Base-by-base conservation (phyloP, 2,113 vertebrate species). In the Vicugna pacos region DNA sequence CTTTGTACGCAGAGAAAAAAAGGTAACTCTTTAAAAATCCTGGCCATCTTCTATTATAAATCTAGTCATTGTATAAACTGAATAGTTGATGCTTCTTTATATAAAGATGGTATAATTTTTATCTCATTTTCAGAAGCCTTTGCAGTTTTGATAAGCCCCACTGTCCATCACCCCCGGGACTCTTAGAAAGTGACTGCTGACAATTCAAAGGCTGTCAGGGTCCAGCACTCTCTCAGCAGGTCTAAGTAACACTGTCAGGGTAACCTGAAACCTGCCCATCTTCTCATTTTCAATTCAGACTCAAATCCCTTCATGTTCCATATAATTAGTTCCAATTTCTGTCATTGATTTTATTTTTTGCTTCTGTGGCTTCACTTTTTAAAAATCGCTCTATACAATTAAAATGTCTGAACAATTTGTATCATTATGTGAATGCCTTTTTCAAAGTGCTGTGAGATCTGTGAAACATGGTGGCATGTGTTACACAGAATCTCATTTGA, bases 401-500 rank as follows among this genome's bases (percentile, higher is more conserved):
- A 69, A 95, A 90, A 91, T 76, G 32, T 83, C 20, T 83, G 54
- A 90, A 91, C 9, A 79, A 62, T 38, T 62, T n/a, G 93, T 92
- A 72, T 79, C 76, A 96, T 69, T 30, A 80, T 79, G 76, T 82
- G 73, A 69, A 82, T 89, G 16, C 80, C 38, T 82, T 83, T 85
- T 92, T 85, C 83, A 94, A 86, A 65, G 56, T 76, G 64, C 38
- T 54, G 6, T 65, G 42, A 90, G 16, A 72, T 89, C 69, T 82
- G 20, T 79, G 50, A 89, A 93, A 96, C 87, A 83, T 17, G 17
- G 88, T 72, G 65, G 30, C 85, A 89, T 22, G 8, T 79, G 65
- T 87, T 54, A 87, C 60, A 85, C 83, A 46, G 76, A 96, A 64
- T 79, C 69, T n/a, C 4, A 85, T 90, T 91, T 96, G 87, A 56